phyloP scores from a whole-genome alignment of 2,888 invertebrate genomes.

The Brassicogethes aeneus region DNA sequence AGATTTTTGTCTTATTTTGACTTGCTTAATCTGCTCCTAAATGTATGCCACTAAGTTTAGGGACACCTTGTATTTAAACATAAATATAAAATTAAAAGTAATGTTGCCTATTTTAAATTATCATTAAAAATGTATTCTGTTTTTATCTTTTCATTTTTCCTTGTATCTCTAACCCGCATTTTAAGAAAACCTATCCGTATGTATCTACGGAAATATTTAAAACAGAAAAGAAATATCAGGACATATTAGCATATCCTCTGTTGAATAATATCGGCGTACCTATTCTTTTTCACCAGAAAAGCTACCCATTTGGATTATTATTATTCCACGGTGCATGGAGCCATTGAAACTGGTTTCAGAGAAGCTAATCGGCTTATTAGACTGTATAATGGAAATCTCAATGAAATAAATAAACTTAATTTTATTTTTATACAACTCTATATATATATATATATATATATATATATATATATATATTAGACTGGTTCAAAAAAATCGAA shows the following conservation, averaged over 20 bases:
- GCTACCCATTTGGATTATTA: not conserved
- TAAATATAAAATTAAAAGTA: too few species aligned
- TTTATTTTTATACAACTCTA: too few species aligned
- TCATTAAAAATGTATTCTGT: not conserved
- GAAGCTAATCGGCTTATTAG: not conserved
- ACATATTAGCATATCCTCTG: not conserved
- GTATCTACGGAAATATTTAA: not conserved
- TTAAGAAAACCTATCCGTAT: not conserved
- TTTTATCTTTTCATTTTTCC: not conserved
- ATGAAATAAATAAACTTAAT: too few species aligned
- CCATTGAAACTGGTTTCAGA: not conserved
- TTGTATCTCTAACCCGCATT: not conserved
- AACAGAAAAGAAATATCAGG: not conserved
- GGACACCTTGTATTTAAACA: too few species aligned
- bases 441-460: too few species aligned
- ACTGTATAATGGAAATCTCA: not conserved
- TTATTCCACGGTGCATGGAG: not conserved
- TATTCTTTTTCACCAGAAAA: not conserved
- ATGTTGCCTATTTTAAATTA: too few species aligned
- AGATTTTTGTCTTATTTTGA: too few species aligned
- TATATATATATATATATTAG: too few species aligned
- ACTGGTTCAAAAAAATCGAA: too few species aligned
- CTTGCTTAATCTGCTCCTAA: too few species aligned
- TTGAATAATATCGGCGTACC: too few species aligned
- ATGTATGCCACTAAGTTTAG: too few species aligned